Evolutionary conservation across 2,888 invertebrate genomes (phyloP).

Genomic region (Xestoiulus laeticollis): DNA sequence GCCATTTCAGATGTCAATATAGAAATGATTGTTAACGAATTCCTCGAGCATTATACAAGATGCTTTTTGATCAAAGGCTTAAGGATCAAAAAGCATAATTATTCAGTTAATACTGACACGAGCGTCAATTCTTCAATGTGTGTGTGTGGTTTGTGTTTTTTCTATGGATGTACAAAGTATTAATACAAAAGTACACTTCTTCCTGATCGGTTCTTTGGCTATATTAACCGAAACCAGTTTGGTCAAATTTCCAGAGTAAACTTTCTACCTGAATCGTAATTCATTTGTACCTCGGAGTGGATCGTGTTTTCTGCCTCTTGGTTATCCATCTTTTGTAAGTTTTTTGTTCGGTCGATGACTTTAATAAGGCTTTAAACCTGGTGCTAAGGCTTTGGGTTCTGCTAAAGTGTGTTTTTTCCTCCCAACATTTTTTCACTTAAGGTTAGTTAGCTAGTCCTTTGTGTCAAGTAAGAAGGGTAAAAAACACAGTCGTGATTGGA

Average conservation of each 20-base stretch:
- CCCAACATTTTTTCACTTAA: slow-evolving; percentile 5
- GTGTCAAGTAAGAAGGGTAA: neutral
- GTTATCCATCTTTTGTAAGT: neutral
- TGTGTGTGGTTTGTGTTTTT: neutral
- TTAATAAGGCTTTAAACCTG: slow-evolving; percentile 28
- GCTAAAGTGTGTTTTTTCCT: neutral
- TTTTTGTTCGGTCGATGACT: slow-evolving; percentile 12
- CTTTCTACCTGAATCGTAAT: neutral
- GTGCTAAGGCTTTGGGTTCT: neutral
- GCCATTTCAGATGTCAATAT: slow-evolving; percentile 16
- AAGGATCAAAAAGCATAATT: slow-evolving; percentile 24
- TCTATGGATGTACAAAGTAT: neutral
- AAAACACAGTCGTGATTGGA: slow-evolving; percentile 19
- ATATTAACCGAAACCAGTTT: slow-evolving; percentile 18
- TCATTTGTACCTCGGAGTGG: slow-evolving; percentile 14
- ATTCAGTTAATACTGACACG: slow-evolving; percentile 19
- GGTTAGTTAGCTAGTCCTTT: slow-evolving; percentile 39
- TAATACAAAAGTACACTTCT: slow-evolving; percentile 20
- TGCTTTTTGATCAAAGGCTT: neutral
- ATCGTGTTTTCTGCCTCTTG: slow-evolving; percentile 3
- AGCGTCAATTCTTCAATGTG: neutral
- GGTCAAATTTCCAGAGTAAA: neutral
- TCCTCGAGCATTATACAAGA: neutral
- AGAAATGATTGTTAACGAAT: slow-evolving; percentile 20
- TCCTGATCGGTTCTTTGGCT: slow-evolving; percentile 3